Evolutionary conservation across 2,888 invertebrate genomes (phyloP).

Genomic region (Napeogenes sylphis): DNA sequence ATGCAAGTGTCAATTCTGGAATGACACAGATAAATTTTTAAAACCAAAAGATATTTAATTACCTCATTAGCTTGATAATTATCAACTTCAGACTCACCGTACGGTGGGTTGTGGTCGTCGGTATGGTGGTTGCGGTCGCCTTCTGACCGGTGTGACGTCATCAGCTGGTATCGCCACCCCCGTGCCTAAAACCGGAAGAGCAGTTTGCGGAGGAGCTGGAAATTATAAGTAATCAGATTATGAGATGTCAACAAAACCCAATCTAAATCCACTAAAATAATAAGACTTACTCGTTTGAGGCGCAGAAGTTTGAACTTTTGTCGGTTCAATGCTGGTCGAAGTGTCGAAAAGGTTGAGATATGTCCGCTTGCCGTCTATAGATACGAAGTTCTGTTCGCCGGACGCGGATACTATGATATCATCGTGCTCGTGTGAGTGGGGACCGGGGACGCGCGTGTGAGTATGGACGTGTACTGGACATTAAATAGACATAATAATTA

Average conservation of each 20-base stretch:
- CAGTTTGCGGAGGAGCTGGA: conserved; percentile 34
- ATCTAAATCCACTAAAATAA: neutral
- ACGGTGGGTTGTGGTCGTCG: conserved; percentile 83
- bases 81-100: conserved; percentile 52
- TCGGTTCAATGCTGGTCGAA: conserved; percentile 58
- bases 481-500: neutral
- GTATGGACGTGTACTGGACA: conserved; percentile 80
- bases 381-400: conserved; percentile 91
- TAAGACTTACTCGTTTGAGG: conserved; percentile 50
- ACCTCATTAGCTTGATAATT: neutral
- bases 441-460: conserved; percentile 35
- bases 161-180: conserved; percentile 83
- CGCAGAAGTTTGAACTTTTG: conserved; percentile 44
- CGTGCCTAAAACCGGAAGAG: conserved; percentile 66
- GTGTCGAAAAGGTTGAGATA: conserved; percentile 91
- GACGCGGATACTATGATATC: conserved; percentile 89
- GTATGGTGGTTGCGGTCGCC: conserved; percentile 78
- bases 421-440: conserved; percentile 42
- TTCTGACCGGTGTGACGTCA: conserved; percentile 50
- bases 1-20: conserved; percentile 93
- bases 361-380: conserved; percentile 93
- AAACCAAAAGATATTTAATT: neutral
- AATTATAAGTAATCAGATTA: neutral
- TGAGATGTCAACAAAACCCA: neutral
- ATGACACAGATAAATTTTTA: neutral